Percentiles rank a stretch among this genome's conserved stretches.
phyloP scores from a whole-genome alignment of 53 echinoderm and acorn worm species.

The Glandiceps talaboti region DNA sequence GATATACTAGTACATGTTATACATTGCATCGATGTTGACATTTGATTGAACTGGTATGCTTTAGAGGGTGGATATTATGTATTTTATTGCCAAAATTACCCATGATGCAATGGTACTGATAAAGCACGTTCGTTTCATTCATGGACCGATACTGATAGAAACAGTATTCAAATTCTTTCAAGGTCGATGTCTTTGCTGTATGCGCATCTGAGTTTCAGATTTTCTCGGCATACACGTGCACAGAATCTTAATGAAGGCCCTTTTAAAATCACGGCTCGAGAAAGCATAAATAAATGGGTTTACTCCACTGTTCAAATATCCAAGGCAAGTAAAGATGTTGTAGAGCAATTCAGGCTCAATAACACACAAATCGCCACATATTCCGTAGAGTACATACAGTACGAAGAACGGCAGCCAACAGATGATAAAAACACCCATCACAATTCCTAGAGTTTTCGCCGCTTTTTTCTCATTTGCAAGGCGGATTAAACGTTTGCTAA shows the following conservation, averaged over 20 bases:
- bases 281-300: conserved; percentile 94
- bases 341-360: conserved; percentile 45
- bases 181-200: not conserved
- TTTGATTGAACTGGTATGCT: too few relatives aligned
- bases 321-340: conserved; percentile 68
- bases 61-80: too few relatives aligned
- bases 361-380: conserved; percentile 49
- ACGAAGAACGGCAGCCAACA: conserved; percentile 98
- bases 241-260: conserved; percentile 65
- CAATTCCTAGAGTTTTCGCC: conserved; percentile 40
- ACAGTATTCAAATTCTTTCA: not conserved
- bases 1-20: too few relatives aligned
- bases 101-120: too few relatives aligned
- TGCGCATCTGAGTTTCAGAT: not conserved
- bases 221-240: conserved; percentile 13
- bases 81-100: too few relatives aligned
- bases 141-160: too few relatives aligned
- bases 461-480: conserved; percentile 76
- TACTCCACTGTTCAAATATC: conserved; percentile 72
- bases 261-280: conserved; percentile 67
- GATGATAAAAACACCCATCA: conserved; percentile 91
- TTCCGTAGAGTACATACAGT: conserved; percentile 56
- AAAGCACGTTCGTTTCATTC: too few relatives aligned
- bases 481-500: not conserved
- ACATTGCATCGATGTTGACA: too few relatives aligned